These are phyloP conservation scores for Zaprionus tsacasi DNA, from an alignment of 1,140 invertebrate genomes.

Conservation along the genomic window DNA sequence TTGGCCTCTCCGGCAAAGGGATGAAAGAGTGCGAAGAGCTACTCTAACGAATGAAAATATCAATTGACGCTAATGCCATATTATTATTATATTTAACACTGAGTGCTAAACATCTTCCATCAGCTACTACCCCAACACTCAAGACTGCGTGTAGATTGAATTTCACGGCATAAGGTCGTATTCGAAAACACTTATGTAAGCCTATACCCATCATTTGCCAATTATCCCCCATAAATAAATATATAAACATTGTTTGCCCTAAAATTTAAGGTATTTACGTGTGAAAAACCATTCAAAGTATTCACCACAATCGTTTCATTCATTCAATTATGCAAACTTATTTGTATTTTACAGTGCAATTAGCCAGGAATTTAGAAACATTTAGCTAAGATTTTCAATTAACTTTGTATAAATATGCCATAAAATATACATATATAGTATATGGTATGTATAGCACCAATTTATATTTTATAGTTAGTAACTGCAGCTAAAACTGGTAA, in stretches of 20 bases:
- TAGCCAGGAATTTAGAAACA: neutral
- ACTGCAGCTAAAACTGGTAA: no score
- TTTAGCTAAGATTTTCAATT: neutral
- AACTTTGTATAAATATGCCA: neutral
- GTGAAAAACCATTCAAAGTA: constrained; percentile 3
- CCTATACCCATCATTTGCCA: constrained; percentile 5
- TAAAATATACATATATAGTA: neutral
- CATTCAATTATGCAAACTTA: neutral
- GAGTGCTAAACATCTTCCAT: constrained; percentile 5
- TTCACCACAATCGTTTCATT: neutral
- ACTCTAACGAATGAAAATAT: constrained; percentile 34
- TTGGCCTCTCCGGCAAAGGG: neutral
- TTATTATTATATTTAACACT: constrained; percentile 21
- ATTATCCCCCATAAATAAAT: constrained; percentile 1
- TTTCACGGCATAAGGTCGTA: neutral
- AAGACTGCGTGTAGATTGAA: neutral
- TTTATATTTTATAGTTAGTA: no score
- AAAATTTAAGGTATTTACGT: neutral
- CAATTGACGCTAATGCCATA: constrained; percentile 44
- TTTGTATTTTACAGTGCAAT: neutral
- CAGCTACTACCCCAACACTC: neutral
- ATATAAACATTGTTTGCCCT: constrained; percentile 1
- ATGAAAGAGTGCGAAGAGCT: constrained; percentile 3
- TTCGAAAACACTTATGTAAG: neutral
- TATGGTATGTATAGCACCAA: no score